Base-by-base conservation (phyloP, 2,888 invertebrate species). In the Allacma fusca region DNA sequence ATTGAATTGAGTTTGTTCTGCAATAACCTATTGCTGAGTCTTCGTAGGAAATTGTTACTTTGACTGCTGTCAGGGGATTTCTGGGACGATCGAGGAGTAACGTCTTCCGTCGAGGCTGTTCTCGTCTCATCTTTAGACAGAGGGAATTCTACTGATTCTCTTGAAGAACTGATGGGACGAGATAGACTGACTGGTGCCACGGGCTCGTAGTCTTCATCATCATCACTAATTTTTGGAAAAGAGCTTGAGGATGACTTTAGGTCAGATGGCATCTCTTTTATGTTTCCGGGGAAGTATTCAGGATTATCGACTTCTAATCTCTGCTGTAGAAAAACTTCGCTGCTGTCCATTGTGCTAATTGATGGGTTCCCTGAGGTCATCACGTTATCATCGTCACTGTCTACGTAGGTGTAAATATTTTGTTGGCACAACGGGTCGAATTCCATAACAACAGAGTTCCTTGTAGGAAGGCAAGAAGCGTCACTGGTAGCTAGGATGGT, bases 391-490 rank as follows among this genome's bases (percentile, higher is more conserved):
- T 79, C 80, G 76, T 79, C 79, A 34, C 79, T 64, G 75, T 80
- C 78, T 16, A 75, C 78, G 74, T 21, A 77, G 24, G 1, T 13
- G 21, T 67, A 40, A 64, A 43, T 26, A 44, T 28, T 21, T 29
- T 24, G 1, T 62, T 79, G 78, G 34, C 79, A 80, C 13, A 83
- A 43, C 0, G 83, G 83, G 59, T 83, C 83, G 76, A 83, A 83
- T 76, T 83, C 83, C 73, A 81, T 79, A 1, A 83, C 79, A 0
- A 83, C 79, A 13, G 83, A 82, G 65, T 81, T 80, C 23, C 83
- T 77, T 1, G 83, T 81, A 9, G 79, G 72, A 2, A 83, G 64
- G 71, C 81, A 81, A 0, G 81, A 80, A 29, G 78, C n/a, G 4
- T 1, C 78, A 43, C 80, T 78, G 40, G 79, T 79, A 0, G 73